phyloP scores from a whole-genome alignment of 2,113 vertebrate genomes.

The Recurvirostra avosetta region DNA sequence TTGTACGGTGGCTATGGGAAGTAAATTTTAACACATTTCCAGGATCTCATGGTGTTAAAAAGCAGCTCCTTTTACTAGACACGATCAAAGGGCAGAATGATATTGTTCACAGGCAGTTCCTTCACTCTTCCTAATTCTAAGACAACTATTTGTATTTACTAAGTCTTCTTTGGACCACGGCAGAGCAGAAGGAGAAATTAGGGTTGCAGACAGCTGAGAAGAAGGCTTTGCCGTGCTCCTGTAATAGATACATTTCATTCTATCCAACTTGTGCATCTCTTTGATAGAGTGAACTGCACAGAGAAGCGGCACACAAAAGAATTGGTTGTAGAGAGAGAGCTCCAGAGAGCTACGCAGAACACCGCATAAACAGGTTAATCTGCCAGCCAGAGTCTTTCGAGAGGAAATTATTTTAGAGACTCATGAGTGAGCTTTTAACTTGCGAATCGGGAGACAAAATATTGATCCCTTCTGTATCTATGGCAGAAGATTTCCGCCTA shows the following conservation, averaged over 20 bases:
- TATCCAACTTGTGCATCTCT: not conserved
- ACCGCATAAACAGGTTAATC: not conserved
- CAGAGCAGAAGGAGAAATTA: not conserved
- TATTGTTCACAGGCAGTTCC: not conserved
- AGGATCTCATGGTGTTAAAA: not conserved
- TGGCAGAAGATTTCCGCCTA: not conserved
- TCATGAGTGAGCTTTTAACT: not conserved
- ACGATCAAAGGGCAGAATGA: not conserved
- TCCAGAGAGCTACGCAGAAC: not conserved
- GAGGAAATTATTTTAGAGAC: not conserved
- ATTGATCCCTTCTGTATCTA: not conserved
- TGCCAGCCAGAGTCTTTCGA: not conserved
- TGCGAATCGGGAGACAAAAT: not conserved
- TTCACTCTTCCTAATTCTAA: not conserved
- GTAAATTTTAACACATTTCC: not conserved
- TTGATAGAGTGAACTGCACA: not conserved
- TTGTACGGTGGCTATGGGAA: not conserved
- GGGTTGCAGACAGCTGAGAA: not conserved
- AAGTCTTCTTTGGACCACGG: not conserved
- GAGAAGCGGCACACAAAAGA: not conserved
- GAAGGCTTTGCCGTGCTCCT: rapidly evolving
- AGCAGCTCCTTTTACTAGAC: not conserved
- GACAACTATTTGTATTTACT: not conserved
- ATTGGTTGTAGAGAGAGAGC: not conserved
- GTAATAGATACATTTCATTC: not conserved